Conservation (phyloP, 2,113 vertebrate genomes). For the Paracanthobrama guichenoti region DNA sequence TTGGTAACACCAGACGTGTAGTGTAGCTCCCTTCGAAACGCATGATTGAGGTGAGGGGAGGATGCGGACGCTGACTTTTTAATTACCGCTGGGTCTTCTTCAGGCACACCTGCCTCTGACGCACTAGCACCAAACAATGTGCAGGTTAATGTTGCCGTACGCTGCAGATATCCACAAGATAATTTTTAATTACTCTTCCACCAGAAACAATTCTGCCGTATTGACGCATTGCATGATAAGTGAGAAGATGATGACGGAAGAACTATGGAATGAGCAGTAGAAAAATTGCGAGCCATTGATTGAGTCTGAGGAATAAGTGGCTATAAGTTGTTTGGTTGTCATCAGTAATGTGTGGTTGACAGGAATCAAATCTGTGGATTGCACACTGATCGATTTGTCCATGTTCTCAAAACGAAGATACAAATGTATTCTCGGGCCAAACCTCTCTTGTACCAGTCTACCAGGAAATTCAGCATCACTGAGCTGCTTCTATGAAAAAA, state of each 20-base stretch:
- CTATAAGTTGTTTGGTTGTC: conserved; percentile 18
- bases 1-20: conserved; percentile 9
- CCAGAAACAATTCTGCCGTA: conserved; percentile 12
- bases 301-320: conserved; percentile 3
- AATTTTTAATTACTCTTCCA: conserved; percentile 44
- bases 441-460: background rate
- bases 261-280: conserved; percentile 2
- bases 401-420: background rate
- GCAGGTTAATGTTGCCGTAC: conserved; percentile 41
- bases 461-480: background rate
- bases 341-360: conserved; percentile 18
- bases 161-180: conserved; percentile 21
- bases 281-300: background rate
- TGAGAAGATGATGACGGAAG: conserved; percentile 19
- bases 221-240: conserved; percentile 34
- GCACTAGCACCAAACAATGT: conserved; percentile 1
- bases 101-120: conserved; percentile 33
- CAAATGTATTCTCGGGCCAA: background rate
- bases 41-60: conserved; percentile 26
- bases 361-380: background rate
- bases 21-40: background rate
- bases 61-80: conserved; percentile 41
- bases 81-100: conserved; percentile 43
- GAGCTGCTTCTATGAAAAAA: background rate
- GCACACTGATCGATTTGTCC: background rate